phyloP scores from a whole-genome alignment of 2,888 invertebrate genomes.

The Hypomecis atomaria region DNA sequence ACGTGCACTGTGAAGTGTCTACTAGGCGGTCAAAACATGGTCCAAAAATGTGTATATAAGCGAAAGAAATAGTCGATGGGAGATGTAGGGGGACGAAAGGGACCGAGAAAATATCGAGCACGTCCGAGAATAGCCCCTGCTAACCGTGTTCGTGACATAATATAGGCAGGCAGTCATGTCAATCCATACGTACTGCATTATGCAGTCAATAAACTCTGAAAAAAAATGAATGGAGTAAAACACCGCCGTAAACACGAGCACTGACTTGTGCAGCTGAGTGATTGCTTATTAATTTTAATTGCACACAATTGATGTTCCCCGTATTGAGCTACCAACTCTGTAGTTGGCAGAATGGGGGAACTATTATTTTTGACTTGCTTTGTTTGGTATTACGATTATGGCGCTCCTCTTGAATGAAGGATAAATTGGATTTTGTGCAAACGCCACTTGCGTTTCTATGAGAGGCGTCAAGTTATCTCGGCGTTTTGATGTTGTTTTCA shows the following conservation, averaged over 20 bases:
- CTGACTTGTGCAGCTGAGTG: constrained; percentile 17
- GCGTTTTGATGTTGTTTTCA: constrained; percentile 8
- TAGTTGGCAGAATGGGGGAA: background rate
- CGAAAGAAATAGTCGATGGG: background rate
- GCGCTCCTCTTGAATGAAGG: background rate
- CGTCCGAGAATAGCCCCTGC: background rate
- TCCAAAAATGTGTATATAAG: too few species aligned
- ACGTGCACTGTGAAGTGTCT: too few species aligned
- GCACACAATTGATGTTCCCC: constrained; percentile 27
- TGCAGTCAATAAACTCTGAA: constrained; percentile 23
- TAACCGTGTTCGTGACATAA: background rate
- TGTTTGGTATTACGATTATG: background rate
- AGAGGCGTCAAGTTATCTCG: constrained; percentile 12
- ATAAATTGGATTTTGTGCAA: background rate
- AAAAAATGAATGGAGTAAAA: constrained; percentile 21
- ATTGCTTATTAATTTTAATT: constrained; percentile 28
- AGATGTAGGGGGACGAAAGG: background rate
- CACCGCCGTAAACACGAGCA: background rate
- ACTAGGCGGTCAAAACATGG: too few species aligned
- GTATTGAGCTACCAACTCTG: background rate
- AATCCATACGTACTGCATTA: constrained; percentile 11
- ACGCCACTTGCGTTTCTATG: constrained; percentile 1
- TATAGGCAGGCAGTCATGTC: constrained; percentile 1
- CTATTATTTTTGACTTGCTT: background rate
- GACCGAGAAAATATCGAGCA: background rate